Evolutionary conservation across 2,797 vertebrate species (phyloP).

Genomic region (Molossus alvarezi): DNA sequence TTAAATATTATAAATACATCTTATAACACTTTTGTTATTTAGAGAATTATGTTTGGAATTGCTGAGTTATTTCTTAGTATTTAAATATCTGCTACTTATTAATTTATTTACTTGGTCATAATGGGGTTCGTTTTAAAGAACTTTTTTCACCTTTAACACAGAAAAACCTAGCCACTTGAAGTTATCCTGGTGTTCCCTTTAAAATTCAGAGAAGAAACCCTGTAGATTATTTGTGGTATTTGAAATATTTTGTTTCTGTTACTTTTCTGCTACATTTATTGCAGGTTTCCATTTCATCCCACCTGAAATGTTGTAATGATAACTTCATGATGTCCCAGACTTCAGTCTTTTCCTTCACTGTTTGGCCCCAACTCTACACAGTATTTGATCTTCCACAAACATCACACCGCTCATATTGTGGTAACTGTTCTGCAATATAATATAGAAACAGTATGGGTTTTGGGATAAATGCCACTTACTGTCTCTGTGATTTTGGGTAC

Average conservation of each 20-base stretch:
- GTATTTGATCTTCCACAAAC: background rate
- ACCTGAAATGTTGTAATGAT: background rate
- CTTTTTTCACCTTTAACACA: background rate
- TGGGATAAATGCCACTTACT: background rate
- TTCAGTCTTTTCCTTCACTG: background rate
- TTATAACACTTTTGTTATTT: constrained; percentile 10
- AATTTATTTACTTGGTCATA: background rate
- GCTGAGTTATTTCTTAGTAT: constrained; percentile 33
- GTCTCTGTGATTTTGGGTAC: background rate
- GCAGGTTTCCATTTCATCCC: background rate
- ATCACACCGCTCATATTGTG: background rate
- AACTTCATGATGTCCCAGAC: background rate
- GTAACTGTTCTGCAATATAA: background rate
- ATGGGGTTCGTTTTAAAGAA: background rate
- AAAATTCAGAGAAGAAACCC: background rate
- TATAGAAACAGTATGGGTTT: background rate
- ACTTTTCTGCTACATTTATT: background rate
- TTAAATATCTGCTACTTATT: constrained; percentile 29
- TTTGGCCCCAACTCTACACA: background rate
- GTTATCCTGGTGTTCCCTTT: background rate
- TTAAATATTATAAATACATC: constrained; percentile 64
- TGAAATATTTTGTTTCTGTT: constrained; percentile 18
- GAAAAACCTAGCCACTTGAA: background rate
- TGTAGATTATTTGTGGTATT: constrained; percentile 26
- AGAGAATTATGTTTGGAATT: constrained; percentile 49